These are phyloP conservation scores for Nesoenas mayeri DNA, from an alignment of 2,113 vertebrate species.

Conservation along the genomic window DNA sequence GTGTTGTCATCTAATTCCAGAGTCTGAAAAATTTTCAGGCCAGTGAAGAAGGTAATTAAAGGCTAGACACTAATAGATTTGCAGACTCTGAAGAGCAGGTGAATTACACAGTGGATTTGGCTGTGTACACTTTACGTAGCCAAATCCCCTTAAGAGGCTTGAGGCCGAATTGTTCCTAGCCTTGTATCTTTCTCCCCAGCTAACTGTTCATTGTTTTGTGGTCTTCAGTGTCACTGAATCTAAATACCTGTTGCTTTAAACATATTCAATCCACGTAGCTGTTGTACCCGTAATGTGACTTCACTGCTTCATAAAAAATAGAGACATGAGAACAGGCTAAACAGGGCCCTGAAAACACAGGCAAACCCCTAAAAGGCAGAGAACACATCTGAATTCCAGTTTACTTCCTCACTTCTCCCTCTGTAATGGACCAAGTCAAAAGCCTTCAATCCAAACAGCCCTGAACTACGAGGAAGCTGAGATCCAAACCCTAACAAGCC, in stretches of 20 bases:
- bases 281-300: neutral
- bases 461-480: slow-evolving; percentile 22
- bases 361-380: neutral
- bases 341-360: neutral
- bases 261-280: neutral
- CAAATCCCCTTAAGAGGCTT: neutral
- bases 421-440: neutral
- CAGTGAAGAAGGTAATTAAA: neutral
- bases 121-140: neutral
- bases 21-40: neutral
- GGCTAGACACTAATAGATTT: neutral
- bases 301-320: neutral
- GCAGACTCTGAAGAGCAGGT: neutral
- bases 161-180: neutral
- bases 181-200: neutral
- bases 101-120: neutral
- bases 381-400: neutral
- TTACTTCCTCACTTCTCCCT: neutral
- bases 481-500: neutral
- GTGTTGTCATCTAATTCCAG: neutral
- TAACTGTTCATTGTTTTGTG: neutral
- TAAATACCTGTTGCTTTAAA: neutral
- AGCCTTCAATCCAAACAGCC: neutral
- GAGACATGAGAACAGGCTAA: neutral
- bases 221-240: neutral